These are phyloP conservation scores for Augochlora pura DNA, from an alignment of 1,140 invertebrate species.

Conservation along the genomic window DNA sequence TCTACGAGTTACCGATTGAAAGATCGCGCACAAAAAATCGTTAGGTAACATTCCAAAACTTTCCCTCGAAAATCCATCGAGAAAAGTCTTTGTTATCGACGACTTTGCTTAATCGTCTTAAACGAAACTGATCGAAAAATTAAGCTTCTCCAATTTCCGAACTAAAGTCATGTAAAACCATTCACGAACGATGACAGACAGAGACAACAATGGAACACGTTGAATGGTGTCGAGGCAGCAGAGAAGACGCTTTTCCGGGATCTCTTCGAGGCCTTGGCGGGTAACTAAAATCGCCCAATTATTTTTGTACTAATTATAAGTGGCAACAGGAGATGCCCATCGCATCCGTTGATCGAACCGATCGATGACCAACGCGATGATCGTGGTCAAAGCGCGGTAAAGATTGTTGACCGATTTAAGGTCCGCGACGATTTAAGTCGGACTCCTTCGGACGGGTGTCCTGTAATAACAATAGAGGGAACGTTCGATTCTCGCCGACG, in stretches of 20 bases:
- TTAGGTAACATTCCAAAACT: too few species aligned
- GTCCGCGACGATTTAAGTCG: background rate
- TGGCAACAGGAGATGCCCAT: conserved; percentile 11
- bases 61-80: too few species aligned
- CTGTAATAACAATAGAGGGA: background rate
- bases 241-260: conserved; percentile 34
- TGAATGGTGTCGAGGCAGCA: too few species aligned
- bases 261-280: conserved; percentile 60
- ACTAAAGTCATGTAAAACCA: too few species aligned
- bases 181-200: too few species aligned
- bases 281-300: conserved; percentile 71
- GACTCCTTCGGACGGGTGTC: background rate
- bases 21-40: too few species aligned
- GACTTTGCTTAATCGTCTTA: too few species aligned
- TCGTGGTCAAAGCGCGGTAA: background rate
- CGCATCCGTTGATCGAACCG: background rate
- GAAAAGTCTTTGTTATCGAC: too few species aligned
- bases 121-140: too few species aligned
- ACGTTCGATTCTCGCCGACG: conserved; percentile 18
- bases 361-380: background rate
- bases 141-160: too few species aligned
- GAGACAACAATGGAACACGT: too few species aligned
- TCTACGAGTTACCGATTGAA: too few species aligned
- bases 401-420: background rate
- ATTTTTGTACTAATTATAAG: conserved; percentile 77